Base-by-base conservation (phyloP, 2,888 invertebrate species). In the Scaptomyza tumidula region DNA sequence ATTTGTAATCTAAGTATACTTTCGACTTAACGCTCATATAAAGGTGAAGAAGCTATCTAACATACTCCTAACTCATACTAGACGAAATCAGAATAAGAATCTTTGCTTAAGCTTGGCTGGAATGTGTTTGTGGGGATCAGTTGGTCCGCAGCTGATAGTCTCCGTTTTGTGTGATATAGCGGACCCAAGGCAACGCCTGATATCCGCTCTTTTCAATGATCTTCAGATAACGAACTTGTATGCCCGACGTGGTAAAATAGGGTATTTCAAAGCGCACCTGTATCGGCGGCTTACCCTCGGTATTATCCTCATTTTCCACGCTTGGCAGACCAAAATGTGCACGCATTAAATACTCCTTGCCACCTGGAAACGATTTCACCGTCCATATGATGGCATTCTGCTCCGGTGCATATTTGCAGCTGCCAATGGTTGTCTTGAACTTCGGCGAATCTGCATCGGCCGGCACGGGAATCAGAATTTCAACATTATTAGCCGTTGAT, bases 181-280 rank as follows among this genome's bases (percentile, higher is more conserved):
- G 94, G 6, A 99, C 99, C 99, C 99, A 99, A 0, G 99, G 99
- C 72, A 99, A 92, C 0, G 99, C 99, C 93, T 99, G 99, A 92
- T 99, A 99, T 0, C 99, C 99, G 92, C 98, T 98, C 93, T 99
- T 99, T 91, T 99, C 99, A 88, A 99, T 99, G 86, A 99, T 99
- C 93, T 90, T 90, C 6, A 90, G 71, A 64, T 90, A 85, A 16
- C 80, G 89, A 70, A 98, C 98, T 94, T 99, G 99, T 87, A 99
- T 99, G 37, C 99, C 99, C 29, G 98, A 98, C 35, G 99, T 99
- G 0, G 99, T 99, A 90, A 99, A 99, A 91, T 99, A 99, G 0
- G 99, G 99, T 86, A 99, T 99, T 93, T 99, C 99, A 93, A 99
- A 99, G 92, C 98, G 98, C 3, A 99, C 98, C 93, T 98, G 98